Base-by-base conservation (phyloP, 2,113 vertebrate genomes). In the Laticauda laticaudata region DNA sequence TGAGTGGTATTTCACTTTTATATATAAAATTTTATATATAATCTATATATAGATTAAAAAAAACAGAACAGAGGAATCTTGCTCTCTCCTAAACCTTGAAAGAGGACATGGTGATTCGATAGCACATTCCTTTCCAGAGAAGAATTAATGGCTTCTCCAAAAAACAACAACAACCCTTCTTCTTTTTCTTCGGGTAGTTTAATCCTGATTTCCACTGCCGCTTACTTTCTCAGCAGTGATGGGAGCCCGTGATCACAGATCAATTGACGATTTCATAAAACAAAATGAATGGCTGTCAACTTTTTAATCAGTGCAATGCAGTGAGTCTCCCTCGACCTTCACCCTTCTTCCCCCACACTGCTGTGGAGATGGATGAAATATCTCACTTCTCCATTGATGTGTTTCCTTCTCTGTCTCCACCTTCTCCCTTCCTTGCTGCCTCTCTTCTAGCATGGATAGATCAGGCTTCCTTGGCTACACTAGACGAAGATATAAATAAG, bases 261-360 rank as follows among this genome's bases (percentile, higher is more conserved):
- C 95, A 96, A 97, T 95, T 94, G 94, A 96, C 94, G 93, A 92
- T 95, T 97, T 95, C 95, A 95, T 96, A 95, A 96, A 95, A 90
- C 93, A 86, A 95, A 96, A 95, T 26, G 90, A 95, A 94, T 0
- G 92, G 93, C 48, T 97, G 96, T 97, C 96, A 96, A 95, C 92
- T 21, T 59, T 54, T 87, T 94, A 95, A 95, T 97, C 95, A 96
- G 91, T 88, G 43, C 81, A 1, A 93, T 85, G 43, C 75, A 92
- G 96, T 92, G 91, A 59, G 89, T 14, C 91, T 0, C 0, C 91
- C 95, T 43, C 92, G 94, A 97, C 95, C 95, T 96, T 94, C 96
- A 94, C 88, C 92, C 61, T 90, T 94, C 92, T 89, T 89, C 8
- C 20, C 87, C 53, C 4, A n/a, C 88, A 34, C 3, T 51, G n/a